Evolutionary conservation across 2,888 invertebrate genomes (phyloP).

Genomic region (Onthophagus sagittarius): DNA sequence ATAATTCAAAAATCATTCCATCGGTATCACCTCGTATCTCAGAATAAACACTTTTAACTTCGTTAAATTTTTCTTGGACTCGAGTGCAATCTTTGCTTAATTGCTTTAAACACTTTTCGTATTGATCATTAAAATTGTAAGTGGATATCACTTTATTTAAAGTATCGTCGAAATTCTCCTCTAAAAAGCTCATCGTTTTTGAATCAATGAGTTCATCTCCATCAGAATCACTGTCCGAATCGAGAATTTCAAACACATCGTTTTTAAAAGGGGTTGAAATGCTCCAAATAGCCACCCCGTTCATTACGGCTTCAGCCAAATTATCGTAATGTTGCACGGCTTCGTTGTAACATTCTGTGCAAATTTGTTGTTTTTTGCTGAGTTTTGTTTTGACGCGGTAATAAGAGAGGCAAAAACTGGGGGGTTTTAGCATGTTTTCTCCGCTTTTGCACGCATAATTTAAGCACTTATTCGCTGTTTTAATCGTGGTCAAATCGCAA

Average conservation of each 20-base stretch:
- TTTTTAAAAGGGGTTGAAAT: conserved; percentile 43
- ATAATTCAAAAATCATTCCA: conserved; percentile 26
- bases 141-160: conserved; percentile 50
- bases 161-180: conserved; percentile 48
- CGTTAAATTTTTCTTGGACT: conserved; percentile 17
- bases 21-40: conserved; percentile 26
- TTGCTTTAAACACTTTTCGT: conserved; percentile 31
- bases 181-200: conserved; percentile 44
- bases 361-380: conserved; percentile 45
- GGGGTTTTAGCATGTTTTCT: conserved; percentile 48
- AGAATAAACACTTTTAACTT: conserved; percentile 26
- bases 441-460: conserved; percentile 55
- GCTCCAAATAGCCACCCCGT: conserved; percentile 35
- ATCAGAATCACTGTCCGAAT: conserved; percentile 45
- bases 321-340: conserved; percentile 44
- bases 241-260: conserved; percentile 47
- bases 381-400: conserved; percentile 45
- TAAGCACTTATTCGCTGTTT: conserved; percentile 49
- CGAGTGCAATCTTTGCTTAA: not conserved
- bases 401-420: conserved; percentile 45
- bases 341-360: conserved; percentile 43
- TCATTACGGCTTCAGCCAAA: conserved; percentile 33
- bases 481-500: conserved; percentile 35
- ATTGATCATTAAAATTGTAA: conserved; percentile 49
- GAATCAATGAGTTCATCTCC: conserved; percentile 33